A percentile compares a stretch with the other conserved stretches of the same genome.
Conservation (phyloP, 1,140 invertebrate species). For the Papilio polyxenes region DNA sequence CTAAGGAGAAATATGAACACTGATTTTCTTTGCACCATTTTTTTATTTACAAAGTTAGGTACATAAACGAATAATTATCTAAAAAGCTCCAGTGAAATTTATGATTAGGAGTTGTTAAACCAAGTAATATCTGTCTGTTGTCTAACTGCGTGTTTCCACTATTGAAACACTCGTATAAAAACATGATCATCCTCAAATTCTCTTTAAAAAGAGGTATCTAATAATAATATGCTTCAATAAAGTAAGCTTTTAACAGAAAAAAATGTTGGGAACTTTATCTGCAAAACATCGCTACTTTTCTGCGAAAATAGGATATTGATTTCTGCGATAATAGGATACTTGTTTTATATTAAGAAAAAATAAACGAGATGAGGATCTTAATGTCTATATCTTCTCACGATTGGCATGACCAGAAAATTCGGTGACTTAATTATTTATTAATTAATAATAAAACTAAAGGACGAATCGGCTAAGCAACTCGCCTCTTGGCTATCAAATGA, state of each 20-base stretch:
- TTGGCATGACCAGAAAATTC: background rate
- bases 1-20: background rate
- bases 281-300: background rate
- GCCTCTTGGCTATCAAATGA: background rate
- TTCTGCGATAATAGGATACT: background rate
- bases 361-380: background rate
- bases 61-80: too few relatives aligned
- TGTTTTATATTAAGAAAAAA: background rate
- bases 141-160: too few relatives aligned
- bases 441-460: background rate
- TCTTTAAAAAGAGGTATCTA: too few relatives aligned
- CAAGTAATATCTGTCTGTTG: too few relatives aligned
- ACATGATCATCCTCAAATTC: too few relatives aligned
- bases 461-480: background rate
- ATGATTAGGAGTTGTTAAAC: too few relatives aligned
- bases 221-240: too few relatives aligned
- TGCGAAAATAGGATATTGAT: background rate
- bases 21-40: too few relatives aligned
- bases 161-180: too few relatives aligned
- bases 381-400: conserved; percentile 9
- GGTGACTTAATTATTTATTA: background rate
- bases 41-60: too few relatives aligned
- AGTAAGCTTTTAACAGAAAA: too few relatives aligned
- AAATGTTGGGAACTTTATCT: background rate
- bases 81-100: too few relatives aligned